Evolutionary conservation across 1,140 invertebrate species (phyloP), one percentile per base, ranked within the genome.

Genomic region (Drosophila biarmipes): DNA sequence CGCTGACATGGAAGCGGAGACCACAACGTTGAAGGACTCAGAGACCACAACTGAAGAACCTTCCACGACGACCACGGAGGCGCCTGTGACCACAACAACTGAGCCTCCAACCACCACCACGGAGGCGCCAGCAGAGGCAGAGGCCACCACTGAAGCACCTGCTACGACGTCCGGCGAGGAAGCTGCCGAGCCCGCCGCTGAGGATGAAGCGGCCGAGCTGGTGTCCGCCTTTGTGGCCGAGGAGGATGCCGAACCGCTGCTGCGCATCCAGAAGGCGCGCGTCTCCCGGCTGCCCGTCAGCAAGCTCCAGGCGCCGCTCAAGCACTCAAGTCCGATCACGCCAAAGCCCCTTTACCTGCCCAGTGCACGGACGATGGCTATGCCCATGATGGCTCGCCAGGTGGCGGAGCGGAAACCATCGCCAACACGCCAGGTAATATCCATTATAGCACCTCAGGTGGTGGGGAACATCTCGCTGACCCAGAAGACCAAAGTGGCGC

Each of bases 171-270:
- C 77, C 0, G 72, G 42, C 0, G 80, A 75, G 38, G 80, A 75
- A 37, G 40, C 57, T 0, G 68, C 71, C 1, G 63, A 51, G 8
- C 51, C 61, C 0, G 78, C 74, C n/a, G 78, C 38, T 21, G 84
- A 78, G 6, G 75, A 90, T 40, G 90, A 91, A 38, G 90, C 73
- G 0, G 90, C 90, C 5, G 90, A 91, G 27, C 40, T 91, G 19
- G 82, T 91, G 0, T 84, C 90, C 2, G 72, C 90, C 0, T 90
- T 84, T 53, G 82, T 90, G 27, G 90, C 82, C 21, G 90, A 91
- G 43, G 75, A 81, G 42, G 82, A 91, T 45, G 49, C 90, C 2
- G 90, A 84, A 17, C 90, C 90, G 1, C 54, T 91, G 55, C 56
- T 87, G 19, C 76, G 90, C 19, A 90, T 91, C 42, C 90, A 91